Base-by-base conservation (phyloP, 2,888 invertebrate genomes). In the Alviniconcha strummeri region DNA sequence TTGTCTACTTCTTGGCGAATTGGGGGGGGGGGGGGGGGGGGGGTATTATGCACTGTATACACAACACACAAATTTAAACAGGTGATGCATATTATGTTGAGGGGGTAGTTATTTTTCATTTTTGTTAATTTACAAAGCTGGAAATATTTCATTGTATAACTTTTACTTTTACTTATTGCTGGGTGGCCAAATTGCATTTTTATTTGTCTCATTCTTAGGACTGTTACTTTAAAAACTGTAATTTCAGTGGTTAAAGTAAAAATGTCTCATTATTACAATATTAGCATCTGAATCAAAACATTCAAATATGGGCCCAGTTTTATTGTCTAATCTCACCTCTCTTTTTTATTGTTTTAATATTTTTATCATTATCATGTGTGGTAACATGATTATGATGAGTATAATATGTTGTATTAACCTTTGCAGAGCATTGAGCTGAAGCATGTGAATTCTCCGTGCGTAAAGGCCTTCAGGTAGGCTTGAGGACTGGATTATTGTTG, bases 341-440 rank as follows among this genome's bases (percentile, higher is more conserved):
- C 13, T 1, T 52, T 72, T 11, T 7, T 19, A 19, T 5, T 5
- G 17, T 55, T 52, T 17, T 13, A 5, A 17, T 75, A 75, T 55
- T 54, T 1, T 52, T 2, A 54, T 75, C 9, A 36, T 36, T 4
- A 36, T 36, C 36, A 36, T 36, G 36, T 36, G 36, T 36, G 36
- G 36, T 36, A 36, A 3, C 36, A 36, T 36, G 36, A 36, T 36
- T 36, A 36, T 36, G 36, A 36, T 36, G 36, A 36, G 36, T 3
- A 36, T 8, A 69, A 17, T n/a, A 17, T 0, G 17, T 17, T 69
- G 5, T 52, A 19, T 82, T 77, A 72, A 77, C 80, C 81, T 36
- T 86, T 85, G 67, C 88, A 91, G 91, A 90, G 89, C 80, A 83
- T 81, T 84, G 89, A 90, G 83, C 81, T 91, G 56, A 89, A 89